phyloP scores from a whole-genome alignment of 2,113 vertebrate species.

The Turnix velox region DNA sequence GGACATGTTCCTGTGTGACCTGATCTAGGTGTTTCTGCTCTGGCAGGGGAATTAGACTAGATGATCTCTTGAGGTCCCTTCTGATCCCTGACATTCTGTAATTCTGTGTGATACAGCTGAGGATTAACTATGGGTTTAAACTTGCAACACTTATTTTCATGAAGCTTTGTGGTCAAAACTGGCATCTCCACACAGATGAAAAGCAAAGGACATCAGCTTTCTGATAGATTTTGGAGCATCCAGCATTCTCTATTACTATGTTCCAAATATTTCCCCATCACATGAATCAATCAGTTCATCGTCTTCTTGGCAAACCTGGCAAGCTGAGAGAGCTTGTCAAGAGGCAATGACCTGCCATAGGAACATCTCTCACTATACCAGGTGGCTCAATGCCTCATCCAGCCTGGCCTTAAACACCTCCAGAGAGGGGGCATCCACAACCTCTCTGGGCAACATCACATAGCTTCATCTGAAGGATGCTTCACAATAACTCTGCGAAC shows the following conservation, averaged over 20 bases:
- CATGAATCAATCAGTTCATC: neutral
- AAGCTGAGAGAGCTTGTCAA: neutral
- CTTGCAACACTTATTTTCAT: rapidly evolving
- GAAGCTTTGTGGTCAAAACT: rapidly evolving
- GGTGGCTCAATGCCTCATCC: too few species aligned
- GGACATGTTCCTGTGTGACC: too few species aligned
- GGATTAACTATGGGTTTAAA: neutral
- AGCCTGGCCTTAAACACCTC: too few species aligned
- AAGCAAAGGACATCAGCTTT: rapidly evolving
- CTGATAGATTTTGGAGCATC: neutral
- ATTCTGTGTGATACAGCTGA: neutral
- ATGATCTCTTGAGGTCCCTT: too few species aligned
- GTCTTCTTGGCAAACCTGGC: neutral
- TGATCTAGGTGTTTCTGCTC: too few species aligned
- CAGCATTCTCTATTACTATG: rapidly evolving
- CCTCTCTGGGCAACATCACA: neutral
- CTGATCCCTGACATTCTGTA: too few species aligned
- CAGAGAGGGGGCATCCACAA: too few species aligned
- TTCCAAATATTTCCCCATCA: neutral
- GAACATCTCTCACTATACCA: too few species aligned
- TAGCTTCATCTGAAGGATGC: neutral
- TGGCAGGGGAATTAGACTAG: too few species aligned
- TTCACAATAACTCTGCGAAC: neutral
- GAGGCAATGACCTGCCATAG: too few species aligned
- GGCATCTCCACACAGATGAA: neutral